A percentile compares a stretch with the other conserved stretches of the same genome.
These are phyloP conservation scores for Eupithecia exiguata DNA, from an alignment of 2,888 invertebrate genomes.

Conservation along the genomic window DNA sequence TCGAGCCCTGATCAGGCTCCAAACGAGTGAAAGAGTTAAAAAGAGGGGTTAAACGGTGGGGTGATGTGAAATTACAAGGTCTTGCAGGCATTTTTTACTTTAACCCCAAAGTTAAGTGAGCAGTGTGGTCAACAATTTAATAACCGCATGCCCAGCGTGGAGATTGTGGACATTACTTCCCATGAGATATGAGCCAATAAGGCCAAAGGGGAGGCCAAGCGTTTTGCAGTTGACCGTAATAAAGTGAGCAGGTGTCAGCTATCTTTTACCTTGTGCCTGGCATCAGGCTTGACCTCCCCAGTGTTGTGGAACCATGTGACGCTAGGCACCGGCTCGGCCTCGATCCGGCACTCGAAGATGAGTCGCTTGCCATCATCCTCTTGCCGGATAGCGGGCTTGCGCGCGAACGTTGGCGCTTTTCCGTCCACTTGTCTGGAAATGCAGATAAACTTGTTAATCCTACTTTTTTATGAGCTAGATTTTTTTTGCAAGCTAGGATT, in stretches of 20 bases:
- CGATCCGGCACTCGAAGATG: constrained; percentile 96
- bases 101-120: too few species aligned
- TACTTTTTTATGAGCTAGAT: too few species aligned
- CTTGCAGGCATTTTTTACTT: neutral
- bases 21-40: neutral
- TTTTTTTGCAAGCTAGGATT: too few species aligned
- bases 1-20: too few species aligned
- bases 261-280: constrained; percentile 75
- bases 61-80: neutral
- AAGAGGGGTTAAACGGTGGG: neutral
- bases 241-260: too few species aligned
- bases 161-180: too few species aligned
- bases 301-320: constrained; percentile 96
- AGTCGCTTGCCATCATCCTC: constrained; percentile 97
- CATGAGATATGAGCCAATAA: too few species aligned
- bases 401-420: constrained; percentile 98
- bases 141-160: too few species aligned
- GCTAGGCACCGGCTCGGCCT: constrained; percentile 95
- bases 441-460: neutral
- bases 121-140: too few species aligned
- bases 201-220: too few species aligned
- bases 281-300: constrained; percentile 89
- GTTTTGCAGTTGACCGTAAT: too few species aligned
- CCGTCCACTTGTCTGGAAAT: constrained; percentile 96
- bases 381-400: constrained; percentile 98